Evolutionary conservation across 1,140 invertebrate species (phyloP).

Genomic region (Acromyrmex echinatior): DNA sequence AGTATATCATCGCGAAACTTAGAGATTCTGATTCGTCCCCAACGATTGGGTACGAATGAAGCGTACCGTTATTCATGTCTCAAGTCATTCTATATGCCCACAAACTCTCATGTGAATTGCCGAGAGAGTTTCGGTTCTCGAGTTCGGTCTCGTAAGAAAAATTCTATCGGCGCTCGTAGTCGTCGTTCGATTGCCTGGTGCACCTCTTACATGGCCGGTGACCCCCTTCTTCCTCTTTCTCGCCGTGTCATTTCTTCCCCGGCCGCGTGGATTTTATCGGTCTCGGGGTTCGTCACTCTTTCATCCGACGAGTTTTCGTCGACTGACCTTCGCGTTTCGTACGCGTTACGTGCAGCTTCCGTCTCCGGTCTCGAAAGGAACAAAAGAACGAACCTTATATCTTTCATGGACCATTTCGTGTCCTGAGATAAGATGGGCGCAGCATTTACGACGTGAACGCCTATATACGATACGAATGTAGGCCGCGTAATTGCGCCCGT

Average conservation of each 20-base stretch:
- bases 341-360: background rate
- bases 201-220: background rate
- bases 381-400: slow-evolving; percentile 57
- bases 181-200: slow-evolving; percentile 34
- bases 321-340: slow-evolving; percentile 18
- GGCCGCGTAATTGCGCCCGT: slow-evolving; percentile 63
- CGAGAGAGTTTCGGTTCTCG: slow-evolving; percentile 14
- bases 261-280: slow-evolving; percentile 13
- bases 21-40: background rate
- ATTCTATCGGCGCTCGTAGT: background rate
- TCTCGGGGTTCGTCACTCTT: slow-evolving; percentile 21
- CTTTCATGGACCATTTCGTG: slow-evolving; percentile 66
- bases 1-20: background rate
- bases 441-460: slow-evolving; percentile 45
- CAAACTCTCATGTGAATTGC: slow-evolving; percentile 39
- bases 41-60: slow-evolving; percentile 9
- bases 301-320: slow-evolving; percentile 3
- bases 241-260: background rate
- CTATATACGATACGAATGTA: slow-evolving; percentile 22
- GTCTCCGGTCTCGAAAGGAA: slow-evolving; percentile 19
- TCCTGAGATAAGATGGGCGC: background rate
- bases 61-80: slow-evolving; percentile 17
- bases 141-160: slow-evolving; percentile 26
- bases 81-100: background rate
- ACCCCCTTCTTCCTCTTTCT: background rate